A percentile compares a stretch with the other conserved stretches of the same genome.
Conservation (phyloP, 2,888 invertebrate genomes). For the Plutella xylostella region DNA sequence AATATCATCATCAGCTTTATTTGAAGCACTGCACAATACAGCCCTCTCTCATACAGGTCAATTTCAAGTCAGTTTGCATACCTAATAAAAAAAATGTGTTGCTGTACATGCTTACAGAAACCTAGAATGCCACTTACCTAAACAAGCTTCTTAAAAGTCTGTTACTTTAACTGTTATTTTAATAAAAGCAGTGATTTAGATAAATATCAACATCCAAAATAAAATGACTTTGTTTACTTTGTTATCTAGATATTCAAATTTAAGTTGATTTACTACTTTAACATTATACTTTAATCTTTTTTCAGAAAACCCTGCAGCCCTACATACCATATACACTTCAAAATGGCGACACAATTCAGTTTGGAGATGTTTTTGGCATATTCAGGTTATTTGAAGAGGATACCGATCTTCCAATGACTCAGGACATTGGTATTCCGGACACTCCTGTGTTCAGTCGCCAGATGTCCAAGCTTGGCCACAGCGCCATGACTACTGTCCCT, state of each 20-base stretch:
- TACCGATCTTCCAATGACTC: constrained; percentile 38
- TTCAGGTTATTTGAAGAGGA: constrained; percentile 47
- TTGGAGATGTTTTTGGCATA: constrained; percentile 52
- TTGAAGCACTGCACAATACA: no score
- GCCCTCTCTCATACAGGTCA: no score
- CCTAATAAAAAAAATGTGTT: no score
- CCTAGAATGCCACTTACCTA: no score
- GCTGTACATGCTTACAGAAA: no score
- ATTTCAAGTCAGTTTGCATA: no score
- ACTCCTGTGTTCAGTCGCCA: constrained; percentile 32
- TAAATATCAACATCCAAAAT: no score
- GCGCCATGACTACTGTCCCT: constrained; percentile 35
- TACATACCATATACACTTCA: constrained; percentile 44
- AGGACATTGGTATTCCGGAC: constrained; percentile 38
- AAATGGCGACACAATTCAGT: constrained; percentile 52
- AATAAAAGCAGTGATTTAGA: no score
- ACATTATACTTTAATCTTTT: constrained; percentile 11
- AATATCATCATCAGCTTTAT: no score
- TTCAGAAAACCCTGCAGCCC: constrained; percentile 43
- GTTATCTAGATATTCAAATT: neutral
- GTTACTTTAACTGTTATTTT: no score
- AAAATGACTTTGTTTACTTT: no score
- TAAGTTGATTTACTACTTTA: neutral
- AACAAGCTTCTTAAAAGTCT: no score
- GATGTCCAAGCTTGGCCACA: neutral